phyloP scores from a whole-genome alignment of 2,797 vertebrate species.

The Silurus aristotelis region DNA sequence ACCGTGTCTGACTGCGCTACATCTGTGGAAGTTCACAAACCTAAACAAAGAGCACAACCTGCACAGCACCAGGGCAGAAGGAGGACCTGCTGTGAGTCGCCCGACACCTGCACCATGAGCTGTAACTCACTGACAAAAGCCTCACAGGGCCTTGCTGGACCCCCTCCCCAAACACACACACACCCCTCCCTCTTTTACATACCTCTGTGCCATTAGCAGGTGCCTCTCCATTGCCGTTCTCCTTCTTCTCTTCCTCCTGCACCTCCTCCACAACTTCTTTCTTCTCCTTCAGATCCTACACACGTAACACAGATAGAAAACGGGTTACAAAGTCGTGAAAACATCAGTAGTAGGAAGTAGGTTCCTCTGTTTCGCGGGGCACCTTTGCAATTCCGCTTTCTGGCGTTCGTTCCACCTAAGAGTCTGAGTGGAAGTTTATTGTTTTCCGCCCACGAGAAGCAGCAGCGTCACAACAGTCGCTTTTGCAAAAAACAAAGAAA shows the following conservation, averaged over 20 bases:
- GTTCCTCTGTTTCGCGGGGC: neutral
- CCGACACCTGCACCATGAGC: constrained; percentile 76
- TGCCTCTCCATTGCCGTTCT: constrained; percentile 77
- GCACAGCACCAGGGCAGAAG: constrained; percentile 33
- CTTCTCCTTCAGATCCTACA: constrained; percentile 84
- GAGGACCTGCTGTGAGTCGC: constrained; percentile 51
- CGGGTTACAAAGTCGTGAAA: neutral
- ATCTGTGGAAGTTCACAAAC: constrained; percentile 74
- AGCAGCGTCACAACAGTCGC: neutral
- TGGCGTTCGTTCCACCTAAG: neutral
- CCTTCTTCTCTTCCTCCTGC: constrained; percentile 62
- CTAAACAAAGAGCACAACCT: constrained; percentile 70
- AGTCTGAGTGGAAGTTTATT: neutral
- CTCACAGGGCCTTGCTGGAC: constrained; percentile 64
- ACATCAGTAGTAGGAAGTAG: neutral
- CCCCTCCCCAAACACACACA: constrained; percentile 12
- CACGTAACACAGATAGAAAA: constrained; percentile 11
- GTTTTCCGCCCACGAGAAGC: neutral
- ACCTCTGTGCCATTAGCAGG: constrained; percentile 80
- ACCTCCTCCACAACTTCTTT: constrained; percentile 74
- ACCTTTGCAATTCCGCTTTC: neutral
- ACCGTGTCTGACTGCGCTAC: constrained; percentile 55
- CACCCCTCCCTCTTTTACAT: constrained; percentile 64
- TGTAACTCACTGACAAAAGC: constrained; percentile 72
- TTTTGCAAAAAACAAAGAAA: neutral